Conservation (phyloP, 2,888 invertebrate genomes). For the Chloroclystis v-ata region DNA sequence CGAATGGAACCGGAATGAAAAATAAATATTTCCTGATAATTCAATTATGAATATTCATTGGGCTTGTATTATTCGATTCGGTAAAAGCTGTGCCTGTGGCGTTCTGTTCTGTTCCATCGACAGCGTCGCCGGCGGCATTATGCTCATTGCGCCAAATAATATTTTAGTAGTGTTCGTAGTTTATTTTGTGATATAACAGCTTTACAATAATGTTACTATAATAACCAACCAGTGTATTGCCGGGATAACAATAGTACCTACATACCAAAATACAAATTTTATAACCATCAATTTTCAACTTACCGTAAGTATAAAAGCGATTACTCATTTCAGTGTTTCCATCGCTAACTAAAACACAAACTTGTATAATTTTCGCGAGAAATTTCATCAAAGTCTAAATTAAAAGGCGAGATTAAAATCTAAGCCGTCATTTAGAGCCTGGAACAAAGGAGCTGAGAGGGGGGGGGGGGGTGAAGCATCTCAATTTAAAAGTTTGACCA, state of each 20-base stretch:
- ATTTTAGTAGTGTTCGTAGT: too few relatives aligned
- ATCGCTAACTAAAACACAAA: conserved; percentile 10
- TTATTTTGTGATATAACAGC: not conserved
- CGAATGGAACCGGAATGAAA: conserved; percentile 7
- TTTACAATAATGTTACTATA: too few relatives aligned
- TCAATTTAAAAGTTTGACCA: conserved; percentile 29
- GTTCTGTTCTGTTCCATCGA: not conserved
- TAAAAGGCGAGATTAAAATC: conserved; percentile 37
- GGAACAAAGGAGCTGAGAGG: conserved; percentile 22
- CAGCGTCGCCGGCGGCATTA: not conserved
- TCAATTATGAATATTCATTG: conserved; percentile 22
- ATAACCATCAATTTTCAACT: not conserved
- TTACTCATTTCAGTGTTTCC: conserved; percentile 4
- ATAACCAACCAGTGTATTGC: too few relatives aligned
- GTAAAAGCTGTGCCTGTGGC: not conserved
- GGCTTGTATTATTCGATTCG: conserved; percentile 3
- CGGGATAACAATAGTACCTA: too few relatives aligned
- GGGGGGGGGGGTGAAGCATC: conserved; percentile 13
- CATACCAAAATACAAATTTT: too few relatives aligned
- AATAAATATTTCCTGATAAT: conserved; percentile 18
- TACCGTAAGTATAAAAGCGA: not conserved
- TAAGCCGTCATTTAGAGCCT: conserved; percentile 26
- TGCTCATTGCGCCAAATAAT: too few relatives aligned
- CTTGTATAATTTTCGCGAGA: conserved; percentile 19
- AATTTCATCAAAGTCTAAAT: conserved; percentile 37